Percentiles rank a stretch among this genome's conserved stretches.
phyloP scores from a whole-genome alignment of 2,797 vertebrate genomes.

The Sebastes diploproa region DNA sequence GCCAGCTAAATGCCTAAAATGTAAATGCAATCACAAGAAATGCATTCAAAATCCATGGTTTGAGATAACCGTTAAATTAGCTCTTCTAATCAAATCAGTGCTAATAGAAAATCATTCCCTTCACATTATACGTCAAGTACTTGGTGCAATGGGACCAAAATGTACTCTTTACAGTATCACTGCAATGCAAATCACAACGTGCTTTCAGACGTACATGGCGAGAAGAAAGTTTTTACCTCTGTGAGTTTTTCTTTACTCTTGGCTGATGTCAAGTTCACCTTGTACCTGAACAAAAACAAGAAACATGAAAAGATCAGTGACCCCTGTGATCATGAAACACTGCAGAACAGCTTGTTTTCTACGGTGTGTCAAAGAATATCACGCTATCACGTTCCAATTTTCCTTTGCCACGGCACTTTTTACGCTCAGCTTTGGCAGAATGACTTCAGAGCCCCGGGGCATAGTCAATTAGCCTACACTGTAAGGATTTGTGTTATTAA shows the following conservation, averaged over 20 bases:
- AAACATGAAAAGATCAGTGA: slow-evolving; percentile 1
- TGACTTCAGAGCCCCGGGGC: slow-evolving; percentile 27
- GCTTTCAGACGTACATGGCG: not conserved
- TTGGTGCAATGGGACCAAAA: not conserved
- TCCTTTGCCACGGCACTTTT: slow-evolving; percentile 13
- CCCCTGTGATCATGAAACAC: slow-evolving; percentile 3
- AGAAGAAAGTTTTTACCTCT: slow-evolving; percentile 80
- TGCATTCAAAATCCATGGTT: not conserved
- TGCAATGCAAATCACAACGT: not conserved
- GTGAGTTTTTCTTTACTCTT: slow-evolving; percentile 85
- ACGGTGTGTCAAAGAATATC: not conserved
- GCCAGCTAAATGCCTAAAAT: not conserved
- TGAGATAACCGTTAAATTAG: not conserved
- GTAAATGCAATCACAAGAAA: not conserved
- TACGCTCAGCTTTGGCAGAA: slow-evolving; percentile 16
- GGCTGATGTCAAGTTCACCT: slow-evolving; percentile 88
- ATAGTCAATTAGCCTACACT: slow-evolving; percentile 35
- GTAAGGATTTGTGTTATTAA: slow-evolving; percentile 34
- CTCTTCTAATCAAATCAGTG: not conserved
- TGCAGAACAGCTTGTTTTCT: slow-evolving; percentile 4
- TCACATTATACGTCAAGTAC: not conserved
- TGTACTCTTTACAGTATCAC: not conserved
- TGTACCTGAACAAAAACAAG: slow-evolving; percentile 83
- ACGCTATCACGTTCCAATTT: slow-evolving; percentile 28
- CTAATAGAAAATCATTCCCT: not conserved